Base-by-base conservation (phyloP, 2,888 invertebrate genomes). In the Syritta pipiens region DNA sequence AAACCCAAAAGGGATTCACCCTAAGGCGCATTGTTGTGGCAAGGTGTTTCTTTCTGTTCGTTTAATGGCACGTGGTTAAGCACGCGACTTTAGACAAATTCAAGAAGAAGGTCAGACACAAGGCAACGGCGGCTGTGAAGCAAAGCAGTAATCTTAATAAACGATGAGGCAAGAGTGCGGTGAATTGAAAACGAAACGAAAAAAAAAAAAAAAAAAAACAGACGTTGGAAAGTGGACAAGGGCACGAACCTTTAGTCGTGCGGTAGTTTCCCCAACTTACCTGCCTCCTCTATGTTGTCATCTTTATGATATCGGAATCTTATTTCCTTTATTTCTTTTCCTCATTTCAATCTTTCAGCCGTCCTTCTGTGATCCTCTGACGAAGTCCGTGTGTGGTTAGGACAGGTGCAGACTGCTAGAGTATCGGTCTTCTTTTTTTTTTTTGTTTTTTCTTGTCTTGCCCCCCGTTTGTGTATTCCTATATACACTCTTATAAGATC, bases 61-160 rank as follows among this genome's bases (percentile, higher is more conserved):
- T 67, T 74, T 67, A 79, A 74, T 68, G 79, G 74, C 79, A 79
- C 79, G 79, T 79, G 79, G 79, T 79, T 68, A 74, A 79, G 74
- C 79, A 79, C 79, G 79, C 79, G 79, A 79, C 79, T 79, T 74
- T 62, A 79, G 74, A 79, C 74, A 74, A 68, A 79, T 79, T 74
- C 68, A 74, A 79, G 79, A 77, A 77, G 71, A 79, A 79, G 79
- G 79, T 79, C 79, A 79, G 67, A 57, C 55, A 67, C 65, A 60
- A 53, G 48, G 22, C 60, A 71, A 37, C 76, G 44, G 65, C 60
- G 74, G 74, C 74, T 79, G 62, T 62, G 53, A 74, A 62, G 65
- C 22, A 67, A 77, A 59, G 74, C 24, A 62, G 62, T 62, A 68
- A 79, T 79, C 67, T 74, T 68, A 59, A 72, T 62, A 74, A 62